phyloP scores from a whole-genome alignment of 2,797 vertebrate species.

The Sebastes minor region DNA sequence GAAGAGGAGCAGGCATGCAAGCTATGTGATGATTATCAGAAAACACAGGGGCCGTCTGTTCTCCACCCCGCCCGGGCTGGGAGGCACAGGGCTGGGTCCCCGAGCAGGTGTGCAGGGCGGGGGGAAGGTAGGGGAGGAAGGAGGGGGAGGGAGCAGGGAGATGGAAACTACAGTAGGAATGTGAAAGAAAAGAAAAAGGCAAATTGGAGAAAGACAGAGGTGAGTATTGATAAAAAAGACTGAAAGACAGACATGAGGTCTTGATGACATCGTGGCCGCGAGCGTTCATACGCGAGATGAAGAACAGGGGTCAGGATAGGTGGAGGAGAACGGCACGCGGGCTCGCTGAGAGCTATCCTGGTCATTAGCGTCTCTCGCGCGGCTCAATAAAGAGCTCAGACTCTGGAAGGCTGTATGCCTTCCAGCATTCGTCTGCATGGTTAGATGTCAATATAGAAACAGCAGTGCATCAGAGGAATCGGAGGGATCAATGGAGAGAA shows the following conservation, averaged over 20 bases:
- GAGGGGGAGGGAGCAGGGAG: slow-evolving; percentile 7
- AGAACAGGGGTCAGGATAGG: slow-evolving; percentile 47
- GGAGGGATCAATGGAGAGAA: slow-evolving; percentile 63
- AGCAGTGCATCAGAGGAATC: slow-evolving; percentile 55
- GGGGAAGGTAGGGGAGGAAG: slow-evolving; percentile 6
- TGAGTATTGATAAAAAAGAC: slow-evolving; percentile 45
- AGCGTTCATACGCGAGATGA: slow-evolving; percentile 28
- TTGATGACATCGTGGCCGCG: slow-evolving; percentile 26
- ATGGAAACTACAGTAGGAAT: slow-evolving; percentile 15
- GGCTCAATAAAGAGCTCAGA: slow-evolving; percentile 67
- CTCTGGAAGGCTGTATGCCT: slow-evolving; percentile 60
- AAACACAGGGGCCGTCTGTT: slow-evolving; percentile 83
- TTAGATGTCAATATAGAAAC: slow-evolving; percentile 68
- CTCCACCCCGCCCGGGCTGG: slow-evolving; percentile 55
- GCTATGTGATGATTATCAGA: slow-evolving; percentile 84
- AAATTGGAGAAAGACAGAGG: slow-evolving; percentile 31
- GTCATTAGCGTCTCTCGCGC: slow-evolving; percentile 61
- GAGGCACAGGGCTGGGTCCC: slow-evolving; percentile 64
- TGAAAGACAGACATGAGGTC: slow-evolving; percentile 27
- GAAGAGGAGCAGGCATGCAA: slow-evolving; percentile 76
- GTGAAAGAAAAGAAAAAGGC: slow-evolving; percentile 36
- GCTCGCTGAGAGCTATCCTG: slow-evolving; percentile 51
- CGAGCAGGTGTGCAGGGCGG: slow-evolving; percentile 80
- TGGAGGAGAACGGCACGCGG: slow-evolving; percentile 33
- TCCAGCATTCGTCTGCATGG: slow-evolving; percentile 62